These are phyloP conservation scores for Notechis scutatus DNA, from an alignment of 2,113 vertebrate species.

Conservation along the genomic window DNA sequence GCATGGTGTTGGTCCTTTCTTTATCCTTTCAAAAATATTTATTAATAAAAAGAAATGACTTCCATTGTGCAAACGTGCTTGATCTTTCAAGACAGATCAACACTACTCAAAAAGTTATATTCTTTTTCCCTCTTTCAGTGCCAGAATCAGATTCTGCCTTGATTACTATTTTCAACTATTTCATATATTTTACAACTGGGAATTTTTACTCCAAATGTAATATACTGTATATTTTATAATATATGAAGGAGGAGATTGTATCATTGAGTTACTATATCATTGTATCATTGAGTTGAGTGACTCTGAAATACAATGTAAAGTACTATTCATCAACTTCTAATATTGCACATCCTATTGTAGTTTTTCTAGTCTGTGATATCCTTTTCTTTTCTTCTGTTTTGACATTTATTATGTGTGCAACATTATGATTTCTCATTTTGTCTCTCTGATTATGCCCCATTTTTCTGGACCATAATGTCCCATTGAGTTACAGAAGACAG, in stretches of 20 bases:
- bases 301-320: not conserved
- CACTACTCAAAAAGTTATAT: not conserved
- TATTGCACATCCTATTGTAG: not conserved
- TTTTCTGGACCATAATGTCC: not conserved
- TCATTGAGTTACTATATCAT: not conserved
- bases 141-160: not conserved
- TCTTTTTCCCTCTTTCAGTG: not conserved
- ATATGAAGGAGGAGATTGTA: not conserved
- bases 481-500: not conserved
- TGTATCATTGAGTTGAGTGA: not conserved
- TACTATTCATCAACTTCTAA: not conserved
- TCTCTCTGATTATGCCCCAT: not conserved
- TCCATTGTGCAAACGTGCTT: not conserved
- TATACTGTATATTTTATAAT: not conserved
- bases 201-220: not conserved
- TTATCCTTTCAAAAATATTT: slow-evolving; percentile 4
- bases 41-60: not conserved
- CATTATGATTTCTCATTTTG: not conserved
- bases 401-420: not conserved
- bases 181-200: not conserved
- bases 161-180: not conserved
- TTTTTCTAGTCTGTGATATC: not conserved
- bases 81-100: not conserved
- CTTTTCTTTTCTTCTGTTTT: not conserved
- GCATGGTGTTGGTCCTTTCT: not conserved